These are phyloP conservation scores for Schizopygopsis malacanthus DNA, from an alignment of 2,797 vertebrate species.

Conservation along the genomic window DNA sequence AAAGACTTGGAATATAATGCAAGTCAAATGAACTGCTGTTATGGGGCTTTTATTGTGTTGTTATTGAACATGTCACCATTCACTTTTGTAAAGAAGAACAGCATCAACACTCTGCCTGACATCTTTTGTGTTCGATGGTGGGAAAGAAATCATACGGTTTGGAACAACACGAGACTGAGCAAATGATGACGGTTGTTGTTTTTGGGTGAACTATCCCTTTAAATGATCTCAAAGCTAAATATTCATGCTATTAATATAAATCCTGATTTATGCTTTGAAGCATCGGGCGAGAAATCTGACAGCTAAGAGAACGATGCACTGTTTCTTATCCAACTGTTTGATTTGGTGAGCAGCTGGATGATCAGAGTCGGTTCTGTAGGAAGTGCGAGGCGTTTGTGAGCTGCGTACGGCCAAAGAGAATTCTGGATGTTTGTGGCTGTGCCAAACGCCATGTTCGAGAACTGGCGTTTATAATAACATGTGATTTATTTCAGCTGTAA, in stretches of 20 bases:
- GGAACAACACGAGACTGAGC: background rate
- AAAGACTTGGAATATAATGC: background rate
- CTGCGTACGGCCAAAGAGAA: background rate
- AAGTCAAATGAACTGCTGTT: background rate
- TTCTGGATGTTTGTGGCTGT: slow-evolving; percentile 49
- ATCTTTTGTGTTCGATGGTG: background rate
- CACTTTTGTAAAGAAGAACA: slow-evolving; percentile 2
- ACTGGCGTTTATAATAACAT: slow-evolving; percentile 61
- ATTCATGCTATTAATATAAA: background rate
- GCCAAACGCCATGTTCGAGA: slow-evolving; percentile 41
- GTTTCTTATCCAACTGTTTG: background rate
- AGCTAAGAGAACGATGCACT: background rate
- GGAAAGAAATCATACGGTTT: background rate
- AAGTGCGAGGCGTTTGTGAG: slow-evolving; percentile 29
- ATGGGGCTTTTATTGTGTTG: background rate
- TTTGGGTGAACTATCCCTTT: slow-evolving; percentile 12
- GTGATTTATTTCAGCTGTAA: slow-evolving; percentile 63
- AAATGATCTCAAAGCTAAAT: background rate
- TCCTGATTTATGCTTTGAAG: background rate
- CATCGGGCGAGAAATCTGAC: background rate
- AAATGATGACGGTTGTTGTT: background rate
- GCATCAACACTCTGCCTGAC: background rate
- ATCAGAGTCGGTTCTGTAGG: background rate
- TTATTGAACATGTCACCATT: background rate
- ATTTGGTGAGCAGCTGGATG: background rate